Conservation (phyloP, 1,140 invertebrate genomes). For the Platyura marginata region DNA sequence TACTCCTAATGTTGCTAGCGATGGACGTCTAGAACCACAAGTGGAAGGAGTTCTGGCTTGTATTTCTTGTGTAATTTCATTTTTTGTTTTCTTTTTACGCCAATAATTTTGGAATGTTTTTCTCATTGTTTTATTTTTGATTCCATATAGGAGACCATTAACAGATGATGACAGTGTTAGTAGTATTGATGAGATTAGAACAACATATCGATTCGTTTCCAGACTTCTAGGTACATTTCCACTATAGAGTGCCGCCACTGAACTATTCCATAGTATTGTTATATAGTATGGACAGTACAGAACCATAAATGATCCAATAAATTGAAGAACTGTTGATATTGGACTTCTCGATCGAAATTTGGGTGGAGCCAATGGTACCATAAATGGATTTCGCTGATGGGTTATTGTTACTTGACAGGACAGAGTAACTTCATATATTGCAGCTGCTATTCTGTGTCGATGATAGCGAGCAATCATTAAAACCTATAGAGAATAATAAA, state of each 20-base stretch:
- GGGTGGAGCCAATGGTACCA: conserved; percentile 34
- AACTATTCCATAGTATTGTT: conserved; percentile 46
- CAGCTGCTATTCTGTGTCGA: conserved; percentile 61
- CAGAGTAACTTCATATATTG: conserved; percentile 66
- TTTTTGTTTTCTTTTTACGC: conserved; percentile 61
- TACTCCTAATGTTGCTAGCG: conserved; percentile 41
- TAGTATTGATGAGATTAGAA: conserved; percentile 14
- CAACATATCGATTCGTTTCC: not conserved
- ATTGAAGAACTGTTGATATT: conserved; percentile 46
- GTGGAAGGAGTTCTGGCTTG: conserved; percentile 57
- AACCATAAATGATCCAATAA: conserved; percentile 48
- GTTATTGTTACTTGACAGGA: conserved; percentile 69
- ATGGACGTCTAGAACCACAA: conserved; percentile 51
- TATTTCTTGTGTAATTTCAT: conserved; percentile 57
- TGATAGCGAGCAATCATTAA: conserved; percentile 64
- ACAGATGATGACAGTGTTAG: conserved; percentile 48
- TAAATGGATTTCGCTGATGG: conserved; percentile 57
- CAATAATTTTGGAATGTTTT: conserved; percentile 60
- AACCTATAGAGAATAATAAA: conserved; percentile 25
- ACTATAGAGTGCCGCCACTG: conserved; percentile 17
- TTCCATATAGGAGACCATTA: conserved; percentile 57
- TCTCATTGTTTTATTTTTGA: conserved; percentile 47
- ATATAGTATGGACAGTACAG: conserved; percentile 56
- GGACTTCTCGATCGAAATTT: conserved; percentile 41
- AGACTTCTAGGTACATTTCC: not conserved